Base-by-base conservation (phyloP, 2,888 invertebrate genomes). In the Clunio marinus region DNA sequence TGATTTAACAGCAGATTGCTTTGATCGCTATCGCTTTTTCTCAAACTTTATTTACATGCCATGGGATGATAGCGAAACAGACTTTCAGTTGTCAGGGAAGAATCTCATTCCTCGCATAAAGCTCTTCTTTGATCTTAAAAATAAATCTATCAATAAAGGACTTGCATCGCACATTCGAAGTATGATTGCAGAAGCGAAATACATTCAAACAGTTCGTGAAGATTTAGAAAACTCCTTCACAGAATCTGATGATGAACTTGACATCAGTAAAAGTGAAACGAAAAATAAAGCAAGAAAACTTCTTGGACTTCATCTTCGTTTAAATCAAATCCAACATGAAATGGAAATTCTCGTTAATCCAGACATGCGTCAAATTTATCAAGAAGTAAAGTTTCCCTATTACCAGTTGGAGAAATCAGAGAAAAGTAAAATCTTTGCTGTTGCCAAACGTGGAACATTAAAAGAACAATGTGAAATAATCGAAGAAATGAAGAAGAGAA, bases 311-410 rank as follows among this genome's bases (percentile, higher is more conserved):
- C 83, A 85, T 72, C 77, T 85, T 32, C 77, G 83, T 2, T 73
- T 85, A 69, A 77, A 80, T 35, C 81, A 83, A 73, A 85, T 86
- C 37, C 82, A 82, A 70, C 81, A 78, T 37, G 84, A 85, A 72
- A 79, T 86, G 71, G 84, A 84, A 70, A 78, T 85, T 17, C 74
- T 84, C 0, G 85, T 85, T 73, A 84, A 85, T 76, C 83, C 84
- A 1, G 75, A 81, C 24, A 80, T 85, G 76, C 76, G 85, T 63
- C 78, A 80, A n/a, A 79, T 83, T 41, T 77, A 75, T 69, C 75
- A 76, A 58, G 74, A 75, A 41, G 62, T 76, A 0, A 74, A 80
- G 69, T 75, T 76, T 24, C 72, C 67, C 1, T 69, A 71, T 1
- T 70, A 70, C 13, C 69, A 69, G 2, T 72, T 68, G 13, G 71